Base-by-base conservation (phyloP, 2,797 vertebrate species). In the Thunnus albacares region DNA sequence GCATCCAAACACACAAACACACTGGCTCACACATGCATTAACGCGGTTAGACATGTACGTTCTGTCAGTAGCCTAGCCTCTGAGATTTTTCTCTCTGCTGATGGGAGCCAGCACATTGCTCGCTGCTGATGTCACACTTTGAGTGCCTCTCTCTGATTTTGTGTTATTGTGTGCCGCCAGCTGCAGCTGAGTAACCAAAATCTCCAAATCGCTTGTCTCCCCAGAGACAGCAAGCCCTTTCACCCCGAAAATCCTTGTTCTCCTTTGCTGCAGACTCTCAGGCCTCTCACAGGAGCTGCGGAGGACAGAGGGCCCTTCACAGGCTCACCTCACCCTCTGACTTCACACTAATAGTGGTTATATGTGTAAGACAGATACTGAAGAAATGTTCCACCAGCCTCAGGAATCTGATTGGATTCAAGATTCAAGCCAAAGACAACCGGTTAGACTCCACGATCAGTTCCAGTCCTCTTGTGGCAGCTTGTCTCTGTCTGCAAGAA, bases 31-130 rank as follows among this genome's bases (percentile, higher is more conserved):
- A 35, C 38, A 65, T 49, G 67, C 80, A 75, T 62, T 55, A 67
- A 38, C 5, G 60, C 20, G 30, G 73, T 84, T 72, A 80, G 69
- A 83, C 60, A 58, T 77, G 71, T 67, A 59, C 69, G 72, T 63
- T 97, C 96, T 95, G 96, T 95, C 95, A 96, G 95, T 96, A 96
- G 95, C 94, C 93, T 93, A 94, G 95, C 95, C 94, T 94, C 94
- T 95, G 94, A 96, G 96, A 96, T 96, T 96, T 95, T 95, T 90
- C 95, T 78, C 70, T 75, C 95, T 90, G 90, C 94, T 96, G 96
- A 96, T 96, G 95, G 69, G 96, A 96, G 95, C 96, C 96, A 96
- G 94, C 89, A 92, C 95, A 96, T 97, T 96, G 91, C 95, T 97
- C 90, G 85, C 91, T 93, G 94, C 92, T 98, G 96, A 97, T 96